Conservation (phyloP, 2,113 vertebrate species). For the Grallaria varia region DNA sequence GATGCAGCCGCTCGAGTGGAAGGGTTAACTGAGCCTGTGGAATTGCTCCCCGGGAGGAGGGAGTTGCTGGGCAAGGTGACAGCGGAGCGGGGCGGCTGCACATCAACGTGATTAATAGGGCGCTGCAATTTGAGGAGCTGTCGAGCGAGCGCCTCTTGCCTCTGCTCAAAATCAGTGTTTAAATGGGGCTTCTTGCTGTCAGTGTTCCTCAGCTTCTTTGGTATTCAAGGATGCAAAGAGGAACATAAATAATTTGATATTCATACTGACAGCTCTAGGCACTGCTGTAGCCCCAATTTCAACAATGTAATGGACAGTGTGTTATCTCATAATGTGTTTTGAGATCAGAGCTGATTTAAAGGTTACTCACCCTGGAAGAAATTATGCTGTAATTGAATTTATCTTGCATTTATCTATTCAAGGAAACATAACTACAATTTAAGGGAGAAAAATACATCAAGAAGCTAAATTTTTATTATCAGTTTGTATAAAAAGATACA, state of each 20-base stretch:
- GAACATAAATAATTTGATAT: conserved; percentile 46
- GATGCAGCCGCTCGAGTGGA: background rate
- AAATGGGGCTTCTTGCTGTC: background rate
- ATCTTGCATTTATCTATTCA: conserved; percentile 53
- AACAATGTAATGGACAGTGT: conserved; percentile 37
- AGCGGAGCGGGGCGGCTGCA: background rate
- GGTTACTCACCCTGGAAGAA: conserved; percentile 60
- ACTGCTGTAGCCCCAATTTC: background rate
- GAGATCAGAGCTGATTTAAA: conserved; percentile 65
- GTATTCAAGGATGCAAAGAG: conserved; percentile 23
- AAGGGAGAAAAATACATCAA: conserved; percentile 43
- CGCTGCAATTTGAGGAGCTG: background rate
- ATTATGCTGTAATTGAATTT: conserved; percentile 67
- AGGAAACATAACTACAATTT: conserved; percentile 30
- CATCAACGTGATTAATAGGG: background rate
- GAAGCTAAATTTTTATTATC: conserved; percentile 36
- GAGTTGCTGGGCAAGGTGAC: background rate
- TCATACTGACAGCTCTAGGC: background rate
- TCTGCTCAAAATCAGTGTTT: background rate
- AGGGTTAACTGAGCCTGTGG: background rate
- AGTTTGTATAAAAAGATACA: conserved; percentile 14
- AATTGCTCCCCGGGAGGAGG: background rate
- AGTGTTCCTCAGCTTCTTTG: background rate
- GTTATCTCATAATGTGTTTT: conserved; percentile 42
- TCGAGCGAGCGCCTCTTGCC: background rate